phyloP scores from a whole-genome alignment of 1,140 invertebrate genomes.

The Bombyx mori region ASM3026992v2 NC_085109.1:7225001-7225500 shows the following conservation, averaged over 20 bases:
- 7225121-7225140: too few species aligned
- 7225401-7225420: too few species aligned
- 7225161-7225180: too few species aligned
- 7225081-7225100: too few species aligned
- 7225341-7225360: slow-evolving; percentile 89
- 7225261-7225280: slow-evolving; percentile 78
- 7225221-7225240: slow-evolving; percentile 66
- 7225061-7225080: too few species aligned
- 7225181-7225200: background rate
- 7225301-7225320: slow-evolving; percentile 87
- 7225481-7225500: slow-evolving; percentile 90
- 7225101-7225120: too few species aligned
- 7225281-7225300: slow-evolving; percentile 84
- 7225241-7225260: slow-evolving; percentile 71
- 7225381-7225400: background rate
- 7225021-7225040: too few species aligned
- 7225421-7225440: slow-evolving; percentile 66
- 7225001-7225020: too few species aligned
- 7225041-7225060: too few species aligned
- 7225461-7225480: slow-evolving; percentile 74
- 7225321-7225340: slow-evolving; percentile 84
- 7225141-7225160: too few species aligned
- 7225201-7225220: background rate
- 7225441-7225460: slow-evolving; percentile 74
- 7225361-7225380: slow-evolving; percentile 51